Evolutionary conservation across 1,140 invertebrate species (phyloP).

Genomic region (Bilobella aurantiaca): DNA sequence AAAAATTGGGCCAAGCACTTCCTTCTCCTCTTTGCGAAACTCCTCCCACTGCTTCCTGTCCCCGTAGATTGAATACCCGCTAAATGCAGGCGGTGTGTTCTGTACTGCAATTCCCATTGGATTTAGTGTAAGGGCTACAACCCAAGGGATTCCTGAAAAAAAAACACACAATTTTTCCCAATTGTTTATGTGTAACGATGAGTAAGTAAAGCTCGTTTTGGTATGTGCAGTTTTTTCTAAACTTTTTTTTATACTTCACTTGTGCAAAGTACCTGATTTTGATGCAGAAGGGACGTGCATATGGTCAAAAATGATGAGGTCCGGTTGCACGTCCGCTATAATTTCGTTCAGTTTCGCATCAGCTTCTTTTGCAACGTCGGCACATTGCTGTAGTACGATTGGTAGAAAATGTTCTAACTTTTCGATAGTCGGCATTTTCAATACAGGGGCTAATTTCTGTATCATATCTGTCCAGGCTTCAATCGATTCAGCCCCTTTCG

Average conservation of each 20-base stretch:
- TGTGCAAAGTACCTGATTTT: too few relatives aligned
- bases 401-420: background rate
- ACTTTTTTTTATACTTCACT: too few relatives aligned
- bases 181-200: too few relatives aligned
- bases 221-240: too few relatives aligned
- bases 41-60: background rate
- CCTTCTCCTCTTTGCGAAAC: background rate
- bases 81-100: background rate
- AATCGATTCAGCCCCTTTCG: background rate
- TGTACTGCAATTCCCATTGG: background rate
- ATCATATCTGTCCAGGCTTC: background rate
- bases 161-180: too few relatives aligned
- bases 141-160: background rate
- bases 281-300: background rate
- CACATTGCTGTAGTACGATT: background rate
- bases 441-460: background rate
- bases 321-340: background rate
- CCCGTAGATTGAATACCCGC: background rate
- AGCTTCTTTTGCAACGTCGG: background rate
- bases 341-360: background rate
- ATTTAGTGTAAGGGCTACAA: background rate
- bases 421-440: background rate
- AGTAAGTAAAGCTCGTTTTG: too few relatives aligned
- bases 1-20: background rate
- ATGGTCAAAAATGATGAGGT: background rate